Percentiles rank a stretch among this genome's conserved stretches.
phyloP scores from a whole-genome alignment of 2,888 invertebrate species.

The Pyrrhia umbra region DNA sequence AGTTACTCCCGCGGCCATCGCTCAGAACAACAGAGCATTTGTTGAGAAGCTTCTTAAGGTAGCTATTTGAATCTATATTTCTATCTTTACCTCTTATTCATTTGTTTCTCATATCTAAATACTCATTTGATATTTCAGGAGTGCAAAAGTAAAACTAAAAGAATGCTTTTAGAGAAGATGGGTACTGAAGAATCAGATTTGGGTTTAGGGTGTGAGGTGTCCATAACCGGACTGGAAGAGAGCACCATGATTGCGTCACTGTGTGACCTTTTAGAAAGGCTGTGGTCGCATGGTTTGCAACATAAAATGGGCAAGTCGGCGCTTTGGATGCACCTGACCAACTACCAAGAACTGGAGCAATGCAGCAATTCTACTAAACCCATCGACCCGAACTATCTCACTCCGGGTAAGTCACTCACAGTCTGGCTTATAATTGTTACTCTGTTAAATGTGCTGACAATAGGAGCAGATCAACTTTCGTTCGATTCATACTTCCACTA shows the following conservation, averaged over 20 bases:
- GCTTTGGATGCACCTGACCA: conserved; percentile 98
- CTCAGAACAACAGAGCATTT: conserved; percentile 99
- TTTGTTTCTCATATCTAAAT: too few relatives aligned
- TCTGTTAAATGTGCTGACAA: not conserved
- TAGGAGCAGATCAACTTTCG: not conserved
- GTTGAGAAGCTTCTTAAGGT: conserved; percentile 99
- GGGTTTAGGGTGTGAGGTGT: conserved; percentile 95
- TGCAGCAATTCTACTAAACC: conserved; percentile 88
- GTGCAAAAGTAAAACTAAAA: conserved; percentile 98
- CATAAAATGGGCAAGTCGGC: conserved; percentile 99
- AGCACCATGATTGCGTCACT: conserved; percentile 99
- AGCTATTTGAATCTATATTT: conserved; percentile 41
- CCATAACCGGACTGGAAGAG: conserved; percentile 95
- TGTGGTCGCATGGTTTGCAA: conserved; percentile 99
- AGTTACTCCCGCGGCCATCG: conserved; percentile 96
- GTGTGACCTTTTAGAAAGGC: conserved; percentile 98
- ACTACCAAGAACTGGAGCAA: conserved; percentile 96
- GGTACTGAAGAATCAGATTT: conserved; percentile 98
- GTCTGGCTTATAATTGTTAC: not conserved
- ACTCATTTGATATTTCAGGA: conserved; percentile 90
- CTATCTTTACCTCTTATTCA: not conserved
- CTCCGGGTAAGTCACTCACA: conserved; percentile 82
- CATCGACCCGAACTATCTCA: conserved; percentile 88
- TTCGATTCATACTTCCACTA: not conserved
- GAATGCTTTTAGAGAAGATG: conserved; percentile 99